Percentiles rank a stretch among this genome's conserved stretches.
Conservation (phyloP, 2,113 vertebrate genomes). For the Pangasianodon hypophthalmus region DNA sequence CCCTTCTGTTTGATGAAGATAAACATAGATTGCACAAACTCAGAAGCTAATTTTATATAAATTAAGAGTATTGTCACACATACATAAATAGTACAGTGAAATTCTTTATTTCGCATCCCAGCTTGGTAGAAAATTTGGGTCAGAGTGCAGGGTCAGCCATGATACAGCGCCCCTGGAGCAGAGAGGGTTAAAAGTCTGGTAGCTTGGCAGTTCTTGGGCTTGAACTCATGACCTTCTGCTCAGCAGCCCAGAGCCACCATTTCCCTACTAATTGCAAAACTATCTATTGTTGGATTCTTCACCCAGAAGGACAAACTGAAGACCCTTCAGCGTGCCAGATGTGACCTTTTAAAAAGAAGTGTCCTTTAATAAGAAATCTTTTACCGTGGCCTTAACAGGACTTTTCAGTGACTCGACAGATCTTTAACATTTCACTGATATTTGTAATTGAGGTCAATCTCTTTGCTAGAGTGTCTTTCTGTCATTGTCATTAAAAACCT, state of each 20-base stretch:
- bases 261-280: background rate
- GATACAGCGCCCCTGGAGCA: background rate
- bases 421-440: slow-evolving; percentile 26
- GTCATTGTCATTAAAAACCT: background rate
- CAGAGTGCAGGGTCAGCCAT: too few species aligned
- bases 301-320: background rate
- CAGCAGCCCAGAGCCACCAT: background rate
- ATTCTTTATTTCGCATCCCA: background rate
- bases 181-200: background rate
- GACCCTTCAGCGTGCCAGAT: background rate
- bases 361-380: background rate
- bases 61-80: background rate
- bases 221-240: background rate
- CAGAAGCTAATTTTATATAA: background rate
- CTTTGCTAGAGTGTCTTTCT: background rate
- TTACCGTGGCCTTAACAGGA: background rate
- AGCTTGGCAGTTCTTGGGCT: background rate
- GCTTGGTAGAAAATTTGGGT: background rate
- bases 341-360: background rate
- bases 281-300: background rate
- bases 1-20: background rate
- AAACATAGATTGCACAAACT: background rate
- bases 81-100: background rate
- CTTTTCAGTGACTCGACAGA: background rate
- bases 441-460: slow-evolving; percentile 12